A percentile compares a stretch with the other conserved stretches of the same genome.
Evolutionary conservation across 2,888 invertebrate genomes (phyloP).

Genomic region (Lymantria dispar): DNA sequence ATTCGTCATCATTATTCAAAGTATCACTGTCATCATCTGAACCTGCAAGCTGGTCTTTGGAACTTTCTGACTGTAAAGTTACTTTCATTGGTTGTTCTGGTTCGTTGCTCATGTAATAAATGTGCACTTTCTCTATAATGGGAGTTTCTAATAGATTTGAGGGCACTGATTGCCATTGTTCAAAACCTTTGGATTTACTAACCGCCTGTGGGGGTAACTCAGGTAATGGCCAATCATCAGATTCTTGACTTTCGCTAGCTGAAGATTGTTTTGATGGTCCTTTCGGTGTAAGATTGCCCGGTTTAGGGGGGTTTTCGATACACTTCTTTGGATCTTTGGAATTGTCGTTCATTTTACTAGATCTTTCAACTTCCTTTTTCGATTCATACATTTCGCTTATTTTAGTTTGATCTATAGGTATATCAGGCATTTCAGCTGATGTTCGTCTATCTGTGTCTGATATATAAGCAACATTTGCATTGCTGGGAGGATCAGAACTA

Average conservation of each 20-base stretch:
- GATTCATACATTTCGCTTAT: constrained; percentile 82
- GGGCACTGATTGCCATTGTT: constrained; percentile 92
- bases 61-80: constrained; percentile 85
- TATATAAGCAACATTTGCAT: constrained; percentile 87
- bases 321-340: constrained; percentile 47
- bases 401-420: constrained; percentile 88
- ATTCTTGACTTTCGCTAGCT: constrained; percentile 86
- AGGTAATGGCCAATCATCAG: constrained; percentile 89
- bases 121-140: constrained; percentile 89
- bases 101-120: constrained; percentile 89
- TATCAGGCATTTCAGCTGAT: constrained; percentile 92
- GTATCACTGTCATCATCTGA: constrained; percentile 88
- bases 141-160: constrained; percentile 87
- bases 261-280: constrained; percentile 68
- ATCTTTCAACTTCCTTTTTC: constrained; percentile 72
- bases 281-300: constrained; percentile 58
- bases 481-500: constrained; percentile 91
- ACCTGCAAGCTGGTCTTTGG: constrained; percentile 83
- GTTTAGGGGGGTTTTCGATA: constrained; percentile 50
- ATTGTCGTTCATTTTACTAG: constrained; percentile 47
- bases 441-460: constrained; percentile 91
- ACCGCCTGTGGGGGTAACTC: constrained; percentile 85
- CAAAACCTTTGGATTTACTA: constrained; percentile 85
- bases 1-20: constrained; percentile 84
- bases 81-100: constrained; percentile 91